A percentile compares a stretch with the other conserved stretches of the same genome.
Conservation (phyloP, 2,888 invertebrate species). For the Parasteatoda lunata region DNA sequence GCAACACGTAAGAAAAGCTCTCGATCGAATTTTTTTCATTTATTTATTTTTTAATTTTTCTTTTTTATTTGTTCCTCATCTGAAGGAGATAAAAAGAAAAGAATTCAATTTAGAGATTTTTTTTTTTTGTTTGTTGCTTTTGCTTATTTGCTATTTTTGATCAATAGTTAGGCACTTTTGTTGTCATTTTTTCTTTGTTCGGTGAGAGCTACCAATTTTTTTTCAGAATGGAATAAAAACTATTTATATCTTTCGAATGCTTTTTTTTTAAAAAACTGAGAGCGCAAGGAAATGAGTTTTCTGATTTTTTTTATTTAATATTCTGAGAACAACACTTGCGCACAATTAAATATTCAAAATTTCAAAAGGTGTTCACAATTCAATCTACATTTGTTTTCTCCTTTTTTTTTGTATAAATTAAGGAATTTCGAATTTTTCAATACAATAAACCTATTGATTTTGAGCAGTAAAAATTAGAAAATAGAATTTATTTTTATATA, state of each 20-base stretch:
- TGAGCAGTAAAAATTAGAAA: too few relatives aligned
- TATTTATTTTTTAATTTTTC: slow-evolving; percentile 1
- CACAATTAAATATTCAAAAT: neutral
- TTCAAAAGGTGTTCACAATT: neutral
- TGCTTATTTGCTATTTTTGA: slow-evolving; percentile 22
- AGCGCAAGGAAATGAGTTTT: too few relatives aligned
- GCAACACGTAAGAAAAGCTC: neutral
- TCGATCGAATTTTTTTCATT: slow-evolving; percentile 10
- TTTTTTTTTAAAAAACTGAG: too few relatives aligned
- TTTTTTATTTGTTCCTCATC: neutral
- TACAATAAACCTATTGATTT: too few relatives aligned
- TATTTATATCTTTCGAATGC: too few relatives aligned
- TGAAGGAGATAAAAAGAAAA: slow-evolving; percentile 31
- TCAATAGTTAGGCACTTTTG: slow-evolving; percentile 23
- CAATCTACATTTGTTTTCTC: neutral
- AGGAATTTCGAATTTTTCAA: neutral
- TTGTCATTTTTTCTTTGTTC: neutral
- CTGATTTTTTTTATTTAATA: too few relatives aligned
- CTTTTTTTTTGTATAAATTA: neutral
- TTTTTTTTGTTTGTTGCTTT: neutral
- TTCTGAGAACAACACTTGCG: too few relatives aligned
- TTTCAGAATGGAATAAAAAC: too few relatives aligned
- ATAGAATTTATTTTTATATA: too few relatives aligned
- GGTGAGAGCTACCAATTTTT: neutral
- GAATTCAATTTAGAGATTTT: slow-evolving; percentile 40